Percentiles rank a stretch among this genome's conserved stretches.
Evolutionary conservation across 2,888 invertebrate genomes (phyloP).

Genomic region (Synergus itoensis): DNA sequence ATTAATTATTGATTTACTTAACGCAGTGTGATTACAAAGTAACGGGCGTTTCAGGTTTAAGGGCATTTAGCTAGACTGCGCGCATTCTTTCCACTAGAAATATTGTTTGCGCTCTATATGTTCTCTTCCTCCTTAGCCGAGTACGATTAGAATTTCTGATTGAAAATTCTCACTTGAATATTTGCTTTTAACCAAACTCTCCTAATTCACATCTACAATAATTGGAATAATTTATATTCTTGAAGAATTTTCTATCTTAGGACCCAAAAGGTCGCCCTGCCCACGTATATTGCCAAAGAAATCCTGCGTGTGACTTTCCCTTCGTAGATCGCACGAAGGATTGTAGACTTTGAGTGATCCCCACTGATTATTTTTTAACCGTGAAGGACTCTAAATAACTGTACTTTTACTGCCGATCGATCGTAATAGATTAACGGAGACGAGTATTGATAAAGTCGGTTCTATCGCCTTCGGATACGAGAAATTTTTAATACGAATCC

Average conservation of each 20-base stretch:
- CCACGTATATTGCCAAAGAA: constrained; percentile 36
- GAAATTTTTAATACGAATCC: background rate
- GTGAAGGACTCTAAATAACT: constrained; percentile 17
- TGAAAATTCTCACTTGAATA: background rate
- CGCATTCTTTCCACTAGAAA: constrained; percentile 17
- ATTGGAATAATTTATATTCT: background rate
- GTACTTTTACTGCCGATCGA: constrained; percentile 28
- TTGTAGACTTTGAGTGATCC: constrained; percentile 35
- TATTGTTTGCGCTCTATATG: background rate
- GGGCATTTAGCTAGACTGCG: constrained; percentile 33
- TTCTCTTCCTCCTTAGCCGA: background rate
- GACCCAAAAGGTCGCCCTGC: constrained; percentile 22
- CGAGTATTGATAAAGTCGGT: constrained; percentile 13
- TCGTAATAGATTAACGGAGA: constrained; percentile 5
- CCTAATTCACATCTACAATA: background rate
- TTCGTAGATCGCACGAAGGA: constrained; percentile 19
- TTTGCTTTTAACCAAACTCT: background rate
- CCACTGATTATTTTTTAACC: constrained; percentile 26
- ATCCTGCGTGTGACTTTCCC: constrained; percentile 12
- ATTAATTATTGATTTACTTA: constrained; percentile 35
- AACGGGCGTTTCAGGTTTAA: constrained; percentile 37
- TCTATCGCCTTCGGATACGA: background rate
- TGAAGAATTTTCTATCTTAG: constrained; percentile 13
- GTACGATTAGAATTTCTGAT: constrained; percentile 26
- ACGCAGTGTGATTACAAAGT: constrained; percentile 32